Conservation (phyloP, 2,113 vertebrate species). For the Uropsilus gracilis region DNA sequence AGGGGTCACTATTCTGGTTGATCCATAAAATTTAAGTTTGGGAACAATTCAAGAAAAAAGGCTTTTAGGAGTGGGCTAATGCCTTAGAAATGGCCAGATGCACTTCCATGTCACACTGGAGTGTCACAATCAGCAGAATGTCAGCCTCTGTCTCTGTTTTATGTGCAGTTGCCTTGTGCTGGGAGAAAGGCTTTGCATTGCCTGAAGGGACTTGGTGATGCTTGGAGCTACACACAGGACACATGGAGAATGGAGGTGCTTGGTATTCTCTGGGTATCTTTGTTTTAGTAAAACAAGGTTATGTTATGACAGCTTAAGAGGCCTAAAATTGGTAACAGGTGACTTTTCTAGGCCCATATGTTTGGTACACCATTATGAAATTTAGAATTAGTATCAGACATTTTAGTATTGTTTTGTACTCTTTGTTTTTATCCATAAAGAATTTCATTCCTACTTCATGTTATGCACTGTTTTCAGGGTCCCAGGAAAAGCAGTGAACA, state of each 20-base stretch:
- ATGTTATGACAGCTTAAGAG: background rate
- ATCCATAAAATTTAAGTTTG: conserved; percentile 51
- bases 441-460: background rate
- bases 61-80: conserved; percentile 47
- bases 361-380: background rate
- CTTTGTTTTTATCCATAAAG: background rate
- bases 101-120: background rate
- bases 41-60: conserved; percentile 25
- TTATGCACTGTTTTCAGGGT: background rate
- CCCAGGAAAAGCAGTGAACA: background rate
- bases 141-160: conserved; percentile 24
- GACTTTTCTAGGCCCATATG: background rate
- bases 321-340: background rate
- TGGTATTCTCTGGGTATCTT: background rate
- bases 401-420: background rate
- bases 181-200: background rate
- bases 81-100: conserved; percentile 25
- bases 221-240: background rate
- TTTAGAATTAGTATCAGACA: background rate
- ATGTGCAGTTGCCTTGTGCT: background rate
- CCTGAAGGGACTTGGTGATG: background rate
- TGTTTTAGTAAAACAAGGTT: background rate
- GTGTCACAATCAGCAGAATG: background rate
- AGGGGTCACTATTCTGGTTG: conserved; percentile 15
- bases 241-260: background rate